Evolutionary conservation across 1,140 invertebrate species (phyloP).

Genomic region (Sweltsa coloradensis): DNA sequence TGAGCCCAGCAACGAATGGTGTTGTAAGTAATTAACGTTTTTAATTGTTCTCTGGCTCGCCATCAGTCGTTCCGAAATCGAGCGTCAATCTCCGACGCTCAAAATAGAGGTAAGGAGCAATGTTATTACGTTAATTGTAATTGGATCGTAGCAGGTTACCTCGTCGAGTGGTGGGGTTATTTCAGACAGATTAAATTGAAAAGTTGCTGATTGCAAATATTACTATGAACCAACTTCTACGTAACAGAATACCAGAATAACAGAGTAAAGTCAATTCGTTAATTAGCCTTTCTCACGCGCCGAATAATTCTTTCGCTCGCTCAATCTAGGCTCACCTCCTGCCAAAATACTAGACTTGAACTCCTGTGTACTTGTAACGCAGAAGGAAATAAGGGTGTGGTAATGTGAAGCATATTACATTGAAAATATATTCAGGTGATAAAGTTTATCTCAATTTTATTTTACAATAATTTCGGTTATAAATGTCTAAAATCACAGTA

Average conservation of each 20-base stretch:
- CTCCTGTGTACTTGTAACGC: too few relatives aligned
- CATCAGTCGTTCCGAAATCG: background rate
- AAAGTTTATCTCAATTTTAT: too few relatives aligned
- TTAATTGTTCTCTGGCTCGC: background rate
- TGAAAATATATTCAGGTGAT: too few relatives aligned
- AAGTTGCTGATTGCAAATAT: background rate
- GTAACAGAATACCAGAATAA: too few relatives aligned
- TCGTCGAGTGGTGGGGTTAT: background rate
- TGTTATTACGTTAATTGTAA: constrained; percentile 6
- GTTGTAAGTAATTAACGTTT: constrained; percentile 1
- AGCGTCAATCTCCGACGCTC: background rate
- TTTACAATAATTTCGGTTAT: too few relatives aligned
- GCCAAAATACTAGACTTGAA: too few relatives aligned
- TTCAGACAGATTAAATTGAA: background rate
- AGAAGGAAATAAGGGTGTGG: too few relatives aligned
- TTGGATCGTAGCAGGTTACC: constrained; percentile 1
- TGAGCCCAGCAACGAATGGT: too few relatives aligned
- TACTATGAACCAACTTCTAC: background rate
- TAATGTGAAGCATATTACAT: too few relatives aligned
- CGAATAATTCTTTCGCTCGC: too few relatives aligned
- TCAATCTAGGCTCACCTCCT: too few relatives aligned
- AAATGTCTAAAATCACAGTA: too few relatives aligned
- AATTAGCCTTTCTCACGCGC: constrained; percentile 1
- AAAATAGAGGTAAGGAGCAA: constrained; percentile 1
- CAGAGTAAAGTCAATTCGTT: constrained; percentile 2